A percentile compares a stretch with the other conserved stretches of the same genome.
phyloP scores from a whole-genome alignment of 2,113 vertebrate genomes.

The Mirounga angustirostris region DNA sequence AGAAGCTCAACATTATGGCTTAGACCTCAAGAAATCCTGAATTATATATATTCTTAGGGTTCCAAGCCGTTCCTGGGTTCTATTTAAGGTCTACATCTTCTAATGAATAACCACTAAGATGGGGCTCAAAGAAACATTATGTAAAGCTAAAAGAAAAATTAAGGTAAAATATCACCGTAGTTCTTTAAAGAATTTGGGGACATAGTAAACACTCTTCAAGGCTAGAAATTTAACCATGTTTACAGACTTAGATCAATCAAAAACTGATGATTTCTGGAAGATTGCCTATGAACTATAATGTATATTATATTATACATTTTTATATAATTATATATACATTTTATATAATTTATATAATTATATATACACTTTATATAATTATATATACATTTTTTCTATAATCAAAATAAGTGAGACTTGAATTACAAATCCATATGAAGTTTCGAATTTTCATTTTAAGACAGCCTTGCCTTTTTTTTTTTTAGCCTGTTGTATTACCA shows the following conservation, averaged over 20 bases:
- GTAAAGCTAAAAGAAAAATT: neutral
- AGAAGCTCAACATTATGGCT: neutral
- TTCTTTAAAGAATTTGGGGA: neutral
- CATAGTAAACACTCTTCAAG: neutral
- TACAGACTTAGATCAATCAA: neutral
- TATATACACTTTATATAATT: neutral
- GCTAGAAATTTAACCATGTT: neutral
- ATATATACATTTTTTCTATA: neutral
- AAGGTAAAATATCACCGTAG: conserved; percentile 2
- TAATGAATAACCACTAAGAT: neutral
- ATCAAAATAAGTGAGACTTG: neutral
- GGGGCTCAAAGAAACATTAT: conserved; percentile 5
- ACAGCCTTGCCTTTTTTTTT: neutral
- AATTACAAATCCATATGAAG: conserved; percentile 4
- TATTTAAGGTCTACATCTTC: neutral
- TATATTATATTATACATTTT: neutral
- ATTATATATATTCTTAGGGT: neutral
- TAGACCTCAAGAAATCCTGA: conserved; percentile 35
- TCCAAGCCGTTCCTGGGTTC: neutral
- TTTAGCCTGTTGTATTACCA: neutral
- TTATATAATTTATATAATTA: neutral
- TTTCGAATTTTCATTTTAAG: conserved; percentile 7
- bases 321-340: neutral
- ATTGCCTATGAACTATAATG: conserved; percentile 26
- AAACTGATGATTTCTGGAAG: conserved; percentile 27